Conservation (phyloP, 92 coral and sea anemone genomes). For the Phenganax marumi region DNA sequence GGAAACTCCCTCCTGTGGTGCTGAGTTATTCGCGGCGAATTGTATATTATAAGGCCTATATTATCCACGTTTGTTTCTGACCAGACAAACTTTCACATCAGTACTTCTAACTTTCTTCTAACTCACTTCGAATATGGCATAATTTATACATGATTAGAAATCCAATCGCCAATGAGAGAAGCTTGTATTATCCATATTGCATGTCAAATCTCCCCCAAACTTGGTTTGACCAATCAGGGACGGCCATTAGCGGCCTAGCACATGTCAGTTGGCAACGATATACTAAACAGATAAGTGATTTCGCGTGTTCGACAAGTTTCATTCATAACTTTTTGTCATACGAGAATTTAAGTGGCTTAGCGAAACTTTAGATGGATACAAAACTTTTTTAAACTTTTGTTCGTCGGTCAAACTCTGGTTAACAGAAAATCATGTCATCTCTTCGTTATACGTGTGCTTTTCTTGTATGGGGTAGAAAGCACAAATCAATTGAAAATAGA, state of each 20-base stretch:
- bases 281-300: not conserved
- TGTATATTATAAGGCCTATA: not conserved
- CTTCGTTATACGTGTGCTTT: too few species aligned
- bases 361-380: too few species aligned
- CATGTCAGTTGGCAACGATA: conserved; percentile 20
- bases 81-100: not conserved
- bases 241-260: conserved; percentile 4
- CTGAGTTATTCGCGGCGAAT: not conserved
- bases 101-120: conserved; percentile 1
- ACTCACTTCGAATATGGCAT: not conserved
- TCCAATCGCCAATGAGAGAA: not conserved
- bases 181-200: conserved; percentile 4
- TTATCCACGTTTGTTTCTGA: not conserved
- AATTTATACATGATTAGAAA: conserved; percentile 16
- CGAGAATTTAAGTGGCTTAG: too few species aligned
- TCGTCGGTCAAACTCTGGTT: too few species aligned
- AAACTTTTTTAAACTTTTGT: too few species aligned
- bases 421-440: too few species aligned
- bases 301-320: not conserved
- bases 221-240: not conserved
- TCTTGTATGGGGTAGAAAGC: too few species aligned
- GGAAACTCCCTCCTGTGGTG: conserved; percentile 42
- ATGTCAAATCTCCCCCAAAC: not conserved
- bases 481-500: too few species aligned
- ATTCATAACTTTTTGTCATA: conserved; percentile 2